These are phyloP conservation scores for Dimorphilus gyrociliatus DNA, from an alignment of 2,888 invertebrate species.

Conservation along the genomic window DNA sequence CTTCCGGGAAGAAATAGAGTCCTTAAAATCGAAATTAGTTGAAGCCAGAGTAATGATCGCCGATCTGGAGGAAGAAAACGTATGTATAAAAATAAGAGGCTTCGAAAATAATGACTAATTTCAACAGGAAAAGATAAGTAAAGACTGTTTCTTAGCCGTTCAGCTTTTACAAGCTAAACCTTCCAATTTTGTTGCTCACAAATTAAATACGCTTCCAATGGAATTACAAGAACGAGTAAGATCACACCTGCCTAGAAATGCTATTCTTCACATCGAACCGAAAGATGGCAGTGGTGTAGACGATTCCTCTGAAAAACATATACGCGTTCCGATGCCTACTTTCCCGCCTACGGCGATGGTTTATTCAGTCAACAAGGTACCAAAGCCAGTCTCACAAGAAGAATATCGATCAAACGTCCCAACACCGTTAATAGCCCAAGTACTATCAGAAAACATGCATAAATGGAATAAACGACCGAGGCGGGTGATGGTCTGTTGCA, in stretches of 20 bases:
- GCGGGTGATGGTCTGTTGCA: conserved; percentile 22
- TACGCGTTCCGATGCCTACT: conserved; percentile 58
- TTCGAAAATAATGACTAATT: background rate
- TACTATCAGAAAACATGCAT: conserved; percentile 21
- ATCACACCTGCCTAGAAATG: conserved; percentile 32
- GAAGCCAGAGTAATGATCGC: conserved; percentile 33
- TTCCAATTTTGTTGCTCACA: conserved; percentile 74
- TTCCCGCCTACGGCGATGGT: conserved; percentile 74
- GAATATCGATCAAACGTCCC: too few relatives aligned
- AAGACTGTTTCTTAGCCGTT: conserved; percentile 79
- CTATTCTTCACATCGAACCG: conserved; percentile 19
- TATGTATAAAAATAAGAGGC: conserved; percentile 11
- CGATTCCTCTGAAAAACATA: conserved; percentile 20
- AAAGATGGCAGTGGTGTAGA: conserved; percentile 12
- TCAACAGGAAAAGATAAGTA: conserved; percentile 73
- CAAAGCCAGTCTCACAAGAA: too few relatives aligned
- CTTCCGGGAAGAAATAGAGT: conserved; percentile 69
- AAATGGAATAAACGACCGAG: conserved; percentile 16
- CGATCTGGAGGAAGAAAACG: conserved; percentile 40
- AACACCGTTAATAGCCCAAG: conserved; percentile 27
- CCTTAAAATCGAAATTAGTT: conserved; percentile 43
- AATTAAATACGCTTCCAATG: conserved; percentile 50
- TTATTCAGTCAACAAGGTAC: conserved; percentile 35
- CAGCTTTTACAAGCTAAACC: conserved; percentile 86
- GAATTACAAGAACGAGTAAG: conserved; percentile 75